Conservation (phyloP, 2,113 vertebrate genomes). For the Scytalopus superciliaris region DNA sequence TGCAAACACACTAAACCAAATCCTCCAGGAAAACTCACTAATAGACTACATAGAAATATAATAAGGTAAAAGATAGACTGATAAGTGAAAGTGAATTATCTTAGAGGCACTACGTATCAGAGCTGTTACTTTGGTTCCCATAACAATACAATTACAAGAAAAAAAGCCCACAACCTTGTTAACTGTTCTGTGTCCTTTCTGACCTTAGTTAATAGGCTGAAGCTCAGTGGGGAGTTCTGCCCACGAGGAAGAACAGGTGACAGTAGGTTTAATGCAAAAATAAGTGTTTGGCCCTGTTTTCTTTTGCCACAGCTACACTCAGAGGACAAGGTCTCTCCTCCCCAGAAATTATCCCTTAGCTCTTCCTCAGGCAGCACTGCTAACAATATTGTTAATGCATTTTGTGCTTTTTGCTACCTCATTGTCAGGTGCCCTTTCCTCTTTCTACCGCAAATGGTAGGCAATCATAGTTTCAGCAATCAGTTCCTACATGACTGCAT, state of each 20-base stretch:
- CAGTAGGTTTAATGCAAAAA: not conserved
- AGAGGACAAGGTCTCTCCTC: not conserved
- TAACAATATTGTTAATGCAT: not conserved
- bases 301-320: not conserved
- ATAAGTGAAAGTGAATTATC: conserved; percentile 9
- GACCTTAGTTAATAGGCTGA: not conserved
- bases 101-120: not conserved
- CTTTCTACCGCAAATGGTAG: not conserved
- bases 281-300: not conserved
- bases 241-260: not conserved
- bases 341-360: not conserved
- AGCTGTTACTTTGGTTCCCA: not conserved
- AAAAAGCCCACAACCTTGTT: not conserved
- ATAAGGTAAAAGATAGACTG: not conserved
- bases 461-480: conserved; percentile 24
- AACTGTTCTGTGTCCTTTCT: not conserved
- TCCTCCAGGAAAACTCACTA: conserved; percentile 1
- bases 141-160: not conserved
- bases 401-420: not conserved
- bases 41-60: not conserved
- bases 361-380: not conserved
- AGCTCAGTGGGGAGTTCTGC: not conserved
- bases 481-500: not conserved
- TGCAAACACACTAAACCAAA: not conserved
- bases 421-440: not conserved